Evolutionary conservation across 2,797 vertebrate species (phyloP), one percentile per base, ranked within the genome.

Genomic region (Sciurus vulgaris): DNA sequence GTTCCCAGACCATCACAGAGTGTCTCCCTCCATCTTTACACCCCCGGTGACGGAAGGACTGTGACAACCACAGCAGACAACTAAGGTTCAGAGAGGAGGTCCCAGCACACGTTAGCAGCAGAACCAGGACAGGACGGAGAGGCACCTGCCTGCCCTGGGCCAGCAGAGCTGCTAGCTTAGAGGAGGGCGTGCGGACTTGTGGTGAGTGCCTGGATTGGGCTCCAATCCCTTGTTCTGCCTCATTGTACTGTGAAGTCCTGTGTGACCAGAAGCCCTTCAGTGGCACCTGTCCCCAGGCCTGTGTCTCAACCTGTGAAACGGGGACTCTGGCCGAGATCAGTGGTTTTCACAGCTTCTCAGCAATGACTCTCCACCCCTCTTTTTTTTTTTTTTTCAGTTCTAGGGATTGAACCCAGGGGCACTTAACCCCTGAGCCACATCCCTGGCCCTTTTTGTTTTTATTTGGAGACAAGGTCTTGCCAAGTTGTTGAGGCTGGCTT

Each of bases 101-200:
- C 22, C 14, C 47, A 30, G 44, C 3, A 1, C 17, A 13, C 5
- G 3, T 2, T 8, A 51, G 35, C 8, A 47, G 33, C 13, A 2
- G 47, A 26, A 38, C 20, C 44, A 76, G 33, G 7, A 14, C 1
- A 6, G 10, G 13, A 17, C 26, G 0, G 0, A 24, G 38, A 3
- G 20, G 26, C 9, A 0, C n/a, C 10, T 7, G 33, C 4, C 38
- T 38, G 38, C 30, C 81, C 67, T 38, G n/a, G 22, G 12, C 2
- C 35, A 30, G 30, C 47, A 35, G 78, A 33, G 89, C 35, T 9
- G 0, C 35, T 35, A n/a, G 35, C n/a, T 41, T 10, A 7, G 41
- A 28, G 8, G 33, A 72, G 44, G 28, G 59, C 11, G 30, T 6
- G 30, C 3, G 6, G 73, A 49, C 81, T 44, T 3, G 0, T 0